Evolutionary conservation across 1,140 invertebrate genomes (phyloP).

Genomic region (Drosophila sproati): DNA sequence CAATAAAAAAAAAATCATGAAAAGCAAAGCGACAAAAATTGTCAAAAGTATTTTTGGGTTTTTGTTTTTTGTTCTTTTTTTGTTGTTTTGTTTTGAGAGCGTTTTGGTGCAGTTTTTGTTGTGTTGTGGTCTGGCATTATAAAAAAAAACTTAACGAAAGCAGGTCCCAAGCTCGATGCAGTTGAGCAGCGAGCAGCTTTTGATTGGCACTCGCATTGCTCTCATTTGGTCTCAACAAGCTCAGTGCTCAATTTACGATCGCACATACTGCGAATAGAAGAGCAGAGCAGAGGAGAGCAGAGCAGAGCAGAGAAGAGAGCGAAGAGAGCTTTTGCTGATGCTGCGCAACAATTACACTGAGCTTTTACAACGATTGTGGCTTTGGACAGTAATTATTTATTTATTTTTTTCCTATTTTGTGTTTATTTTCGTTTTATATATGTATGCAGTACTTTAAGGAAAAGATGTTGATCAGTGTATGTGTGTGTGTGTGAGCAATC

Average conservation of each 20-base stretch:
- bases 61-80: slow-evolving; percentile 12
- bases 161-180: slow-evolving; percentile 28
- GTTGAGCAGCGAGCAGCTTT: not conserved
- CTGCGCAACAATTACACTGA: slow-evolving; percentile 15
- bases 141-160: slow-evolving; percentile 59
- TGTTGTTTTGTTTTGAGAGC: slow-evolving; percentile 4
- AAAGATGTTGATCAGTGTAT: slow-evolving; percentile 5
- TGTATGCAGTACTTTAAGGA: slow-evolving; percentile 13
- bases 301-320: too few relatives aligned
- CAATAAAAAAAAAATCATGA: slow-evolving; percentile 19
- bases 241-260: not conserved
- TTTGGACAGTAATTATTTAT: slow-evolving; percentile 51
- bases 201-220: not conserved
- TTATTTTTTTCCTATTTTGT: slow-evolving; percentile 7
- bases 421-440: slow-evolving; percentile 12
- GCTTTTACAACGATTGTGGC: slow-evolving; percentile 58
- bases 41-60: slow-evolving; percentile 22
- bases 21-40: slow-evolving; percentile 37
- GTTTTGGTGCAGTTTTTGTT: slow-evolving; percentile 30
- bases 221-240: too few relatives aligned
- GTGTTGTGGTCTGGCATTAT: slow-evolving; percentile 18
- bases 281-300: too few relatives aligned
- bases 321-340: not conserved
- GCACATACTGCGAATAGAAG: not conserved
- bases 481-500: slow-evolving; percentile 33